These are phyloP conservation scores for Phortica okadai DNA, from an alignment of 2,888 invertebrate genomes.

Conservation along the genomic window DNA sequence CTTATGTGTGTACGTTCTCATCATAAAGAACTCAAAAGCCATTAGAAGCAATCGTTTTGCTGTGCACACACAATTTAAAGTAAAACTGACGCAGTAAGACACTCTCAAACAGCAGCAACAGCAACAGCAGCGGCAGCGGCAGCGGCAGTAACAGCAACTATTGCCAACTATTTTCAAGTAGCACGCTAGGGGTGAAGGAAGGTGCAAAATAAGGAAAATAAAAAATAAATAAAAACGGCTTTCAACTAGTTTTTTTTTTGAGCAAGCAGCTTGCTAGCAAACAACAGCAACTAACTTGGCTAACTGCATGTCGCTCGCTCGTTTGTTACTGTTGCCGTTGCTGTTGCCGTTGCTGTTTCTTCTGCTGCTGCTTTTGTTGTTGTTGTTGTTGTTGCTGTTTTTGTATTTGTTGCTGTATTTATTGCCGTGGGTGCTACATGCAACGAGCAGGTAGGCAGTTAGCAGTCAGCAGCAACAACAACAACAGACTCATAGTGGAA, in stretches of 20 bases:
- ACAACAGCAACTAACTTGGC: constrained; percentile 4
- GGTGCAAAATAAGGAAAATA: constrained; percentile 31
- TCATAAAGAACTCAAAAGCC: constrained; percentile 44
- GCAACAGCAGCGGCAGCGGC: neutral
- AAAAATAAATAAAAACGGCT: constrained; percentile 67
- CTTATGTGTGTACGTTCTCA: neutral
- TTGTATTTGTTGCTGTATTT: constrained; percentile 32
- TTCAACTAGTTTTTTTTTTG: constrained; percentile 59
- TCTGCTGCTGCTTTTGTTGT: neutral
- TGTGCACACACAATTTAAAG: constrained; percentile 62
- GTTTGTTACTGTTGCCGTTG: constrained; percentile 13
- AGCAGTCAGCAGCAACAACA: neutral
- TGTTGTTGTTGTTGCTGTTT: neutral
- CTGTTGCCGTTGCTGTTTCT: constrained; percentile 39
- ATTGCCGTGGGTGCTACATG: constrained; percentile 68
- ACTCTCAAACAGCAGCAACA: constrained; percentile 12
- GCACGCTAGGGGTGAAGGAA: constrained; percentile 35
- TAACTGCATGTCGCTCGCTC: constrained; percentile 22
- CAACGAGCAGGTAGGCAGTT: constrained; percentile 45
- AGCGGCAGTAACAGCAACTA: neutral
- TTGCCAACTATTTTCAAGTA: constrained; percentile 66
- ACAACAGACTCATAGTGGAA: neutral
- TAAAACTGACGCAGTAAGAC: constrained; percentile 70
- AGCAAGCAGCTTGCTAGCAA: neutral
- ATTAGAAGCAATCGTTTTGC: constrained; percentile 48